Conservation (phyloP, 2,888 invertebrate species). For the Hirudinaria manillensis region DNA sequence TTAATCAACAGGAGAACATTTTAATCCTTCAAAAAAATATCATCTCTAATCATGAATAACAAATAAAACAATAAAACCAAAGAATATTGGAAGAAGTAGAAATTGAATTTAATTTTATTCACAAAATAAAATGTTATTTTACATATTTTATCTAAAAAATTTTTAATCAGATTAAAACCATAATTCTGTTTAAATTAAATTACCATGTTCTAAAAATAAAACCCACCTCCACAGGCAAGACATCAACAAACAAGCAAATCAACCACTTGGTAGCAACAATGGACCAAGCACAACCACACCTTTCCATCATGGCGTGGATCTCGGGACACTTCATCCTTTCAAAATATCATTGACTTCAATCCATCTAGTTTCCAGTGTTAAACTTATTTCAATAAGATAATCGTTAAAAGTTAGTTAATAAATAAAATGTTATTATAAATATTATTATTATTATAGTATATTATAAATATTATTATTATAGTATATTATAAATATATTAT, state of each 20-base stretch:
- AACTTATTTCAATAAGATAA: background rate
- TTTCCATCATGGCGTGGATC: constrained; percentile 72
- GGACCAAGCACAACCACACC: constrained; percentile 78
- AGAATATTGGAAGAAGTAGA: no score
- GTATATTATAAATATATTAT: background rate
- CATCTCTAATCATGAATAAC: no score
- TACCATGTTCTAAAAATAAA: no score
- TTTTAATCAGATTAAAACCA: no score
- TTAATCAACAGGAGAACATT: background rate
- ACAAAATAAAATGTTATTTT: no score
- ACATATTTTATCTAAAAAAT: no score
- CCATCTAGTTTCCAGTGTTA: background rate
- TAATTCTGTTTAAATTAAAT: no score
- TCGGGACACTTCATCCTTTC: constrained; percentile 71
- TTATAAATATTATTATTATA: background rate
- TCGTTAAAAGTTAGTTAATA: constrained; percentile 8
- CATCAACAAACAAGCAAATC: constrained; percentile 85
- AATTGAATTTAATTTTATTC: no score
- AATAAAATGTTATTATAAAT: background rate
- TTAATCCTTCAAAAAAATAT: no score
- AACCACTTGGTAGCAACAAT: constrained; percentile 92
- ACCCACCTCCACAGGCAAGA: constrained; percentile 75
- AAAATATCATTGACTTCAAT: background rate
- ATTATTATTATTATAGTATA: background rate
- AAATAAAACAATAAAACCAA: no score